Percentiles rank a stretch among this genome's conserved stretches.
Evolutionary conservation across 2,113 vertebrate genomes (phyloP).

Genomic region (Lycocorax pyrrhopterus): DNA sequence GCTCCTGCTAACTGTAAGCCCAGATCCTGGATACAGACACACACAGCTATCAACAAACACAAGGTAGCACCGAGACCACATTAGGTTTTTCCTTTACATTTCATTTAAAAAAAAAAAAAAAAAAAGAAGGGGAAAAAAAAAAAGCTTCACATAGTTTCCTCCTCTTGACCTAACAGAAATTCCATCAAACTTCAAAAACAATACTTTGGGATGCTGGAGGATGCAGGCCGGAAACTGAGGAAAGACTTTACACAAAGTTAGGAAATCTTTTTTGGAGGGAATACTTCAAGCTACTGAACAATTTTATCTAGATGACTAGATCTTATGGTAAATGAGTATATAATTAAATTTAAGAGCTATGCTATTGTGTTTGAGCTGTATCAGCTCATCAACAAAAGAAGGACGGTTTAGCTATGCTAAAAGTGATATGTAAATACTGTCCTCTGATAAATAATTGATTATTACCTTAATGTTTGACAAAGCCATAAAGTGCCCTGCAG

Average conservation of each 20-base stretch:
- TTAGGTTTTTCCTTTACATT: slow-evolving; percentile 68
- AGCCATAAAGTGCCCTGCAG: slow-evolving; percentile 58
- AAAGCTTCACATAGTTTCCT: slow-evolving; percentile 73
- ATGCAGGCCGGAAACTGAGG: slow-evolving; percentile 79
- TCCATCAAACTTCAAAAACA: slow-evolving; percentile 82
- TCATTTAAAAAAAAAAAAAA: neutral
- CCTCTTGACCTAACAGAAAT: slow-evolving; percentile 78
- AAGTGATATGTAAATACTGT: slow-evolving; percentile 67
- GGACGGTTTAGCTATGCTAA: slow-evolving; percentile 49
- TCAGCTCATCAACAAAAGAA: slow-evolving; percentile 54
- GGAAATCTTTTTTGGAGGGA: slow-evolving; percentile 73
- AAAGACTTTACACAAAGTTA: slow-evolving; percentile 78
- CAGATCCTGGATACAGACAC: slow-evolving; percentile 80
- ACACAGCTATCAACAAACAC: slow-evolving; percentile 73
- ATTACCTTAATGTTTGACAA: slow-evolving; percentile 68
- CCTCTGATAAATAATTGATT: slow-evolving; percentile 71
- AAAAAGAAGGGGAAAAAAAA: neutral
- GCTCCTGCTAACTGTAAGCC: slow-evolving; percentile 51
- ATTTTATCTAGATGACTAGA: slow-evolving; percentile 66
- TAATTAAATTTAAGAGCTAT: slow-evolving; percentile 67
- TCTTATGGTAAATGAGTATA: slow-evolving; percentile 64
- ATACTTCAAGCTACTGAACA: slow-evolving; percentile 49
- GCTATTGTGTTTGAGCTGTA: slow-evolving; percentile 47
- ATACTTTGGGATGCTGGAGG: slow-evolving; percentile 78
- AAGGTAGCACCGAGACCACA: slow-evolving; percentile 55